Evolutionary conservation across 2,888 invertebrate species (phyloP), one percentile per base, ranked within the genome.

Genomic region (Lordiphosa andalusiaca): DNA sequence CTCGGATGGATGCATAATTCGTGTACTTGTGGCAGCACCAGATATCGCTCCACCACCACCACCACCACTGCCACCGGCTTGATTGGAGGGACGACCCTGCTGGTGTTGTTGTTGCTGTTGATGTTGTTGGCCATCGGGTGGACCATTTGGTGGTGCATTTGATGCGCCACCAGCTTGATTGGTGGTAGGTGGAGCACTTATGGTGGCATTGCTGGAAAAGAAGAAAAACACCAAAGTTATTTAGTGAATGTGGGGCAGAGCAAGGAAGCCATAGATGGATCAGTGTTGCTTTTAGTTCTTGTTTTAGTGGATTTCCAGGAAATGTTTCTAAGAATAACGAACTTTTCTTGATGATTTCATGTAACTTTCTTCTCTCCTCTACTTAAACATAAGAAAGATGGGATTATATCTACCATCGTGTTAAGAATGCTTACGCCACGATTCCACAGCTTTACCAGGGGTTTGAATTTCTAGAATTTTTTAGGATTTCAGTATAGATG

Each of bases 1-100:
- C 88, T 98, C 98, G 0, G 96, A 94, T 0, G 98, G 98, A 90
- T 98, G 98, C 73, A 98, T 93, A 55, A 98, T 98, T 90, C 95
- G 95, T 84, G 96, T 95, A 37, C 95, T 94, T 5, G 96, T 94
- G 40, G 95, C 95, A 5, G 95, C 94, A n/a, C 94, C 93, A n/a
- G 94, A 93, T 10, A 93, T 93, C 50, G 95, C 94, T 7, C 51
- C 54, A 6, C 94, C 54, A 12, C 47, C 25, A 36, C 94, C 52
- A 12, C 47, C 25, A 30, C 51, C 54, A 7, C 94, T 52, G 9
- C 47, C 35, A 36, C 91, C 12, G 3, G 53, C 33, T 35, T 56
- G 55, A 19, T 42, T 36, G n/a, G 83, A 65, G 19, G 73, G 75
- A 6, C 86, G 71, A 46, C 80, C 74, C 25, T 84, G 73, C 49